Conservation (phyloP, 2,888 invertebrate genomes). For the Drosophila austrosaltans region DNA sequence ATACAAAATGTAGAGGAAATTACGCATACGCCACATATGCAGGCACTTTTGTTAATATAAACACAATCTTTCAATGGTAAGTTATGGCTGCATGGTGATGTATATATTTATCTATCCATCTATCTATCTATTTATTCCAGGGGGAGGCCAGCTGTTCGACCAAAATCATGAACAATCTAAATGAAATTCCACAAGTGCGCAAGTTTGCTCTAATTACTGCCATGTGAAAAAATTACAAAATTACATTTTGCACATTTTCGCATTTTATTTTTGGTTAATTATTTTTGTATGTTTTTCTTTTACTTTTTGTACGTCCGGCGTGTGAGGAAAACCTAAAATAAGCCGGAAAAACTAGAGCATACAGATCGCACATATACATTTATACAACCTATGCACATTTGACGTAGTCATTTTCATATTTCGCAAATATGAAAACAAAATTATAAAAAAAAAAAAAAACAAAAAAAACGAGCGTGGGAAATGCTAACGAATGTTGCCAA, state of each 20-base stretch:
- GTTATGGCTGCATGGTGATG: constrained; percentile 23
- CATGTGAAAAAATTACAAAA: constrained; percentile 24
- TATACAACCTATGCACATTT: constrained; percentile 51
- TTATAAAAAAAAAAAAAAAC: constrained; percentile 35
- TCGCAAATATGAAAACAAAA: constrained; percentile 52
- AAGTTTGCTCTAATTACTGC: constrained; percentile 46
- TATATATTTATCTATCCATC: neutral
- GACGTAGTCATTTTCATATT: constrained; percentile 27
- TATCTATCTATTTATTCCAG: constrained; percentile 16
- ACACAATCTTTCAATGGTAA: constrained; percentile 53
- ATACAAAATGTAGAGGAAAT: constrained; percentile 45
- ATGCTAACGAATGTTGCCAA: constrained; percentile 60
- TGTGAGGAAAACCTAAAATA: constrained; percentile 54
- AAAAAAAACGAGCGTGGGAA: constrained; percentile 64
- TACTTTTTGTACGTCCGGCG: constrained; percentile 42
- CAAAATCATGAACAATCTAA: constrained; percentile 46
- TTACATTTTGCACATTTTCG: constrained; percentile 16
- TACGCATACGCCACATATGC: constrained; percentile 63
- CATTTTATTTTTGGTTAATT: constrained; percentile 9
- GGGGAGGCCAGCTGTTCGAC: constrained; percentile 29
- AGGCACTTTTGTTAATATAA: constrained; percentile 34
- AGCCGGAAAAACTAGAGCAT: constrained; percentile 72
- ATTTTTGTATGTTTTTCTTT: constrained; percentile 19
- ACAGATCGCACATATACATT: constrained; percentile 32
- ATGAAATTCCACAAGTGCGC: constrained; percentile 54